Conservation (phyloP, 2,797 vertebrate genomes). For the Lagocephalus sceleratus region DNA sequence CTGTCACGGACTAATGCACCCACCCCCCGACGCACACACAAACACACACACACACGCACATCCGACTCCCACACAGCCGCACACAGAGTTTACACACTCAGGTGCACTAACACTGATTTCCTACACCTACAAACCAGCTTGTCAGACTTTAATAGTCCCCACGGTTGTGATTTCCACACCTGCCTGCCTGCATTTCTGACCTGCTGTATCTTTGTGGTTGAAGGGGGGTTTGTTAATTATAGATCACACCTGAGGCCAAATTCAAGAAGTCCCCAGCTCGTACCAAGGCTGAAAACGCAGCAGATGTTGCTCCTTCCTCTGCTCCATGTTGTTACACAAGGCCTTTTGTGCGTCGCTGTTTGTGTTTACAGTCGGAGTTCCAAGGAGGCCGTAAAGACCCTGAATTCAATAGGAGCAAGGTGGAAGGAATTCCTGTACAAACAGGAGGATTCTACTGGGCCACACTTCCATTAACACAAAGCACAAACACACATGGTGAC, state of each 20-base stretch:
- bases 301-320: constrained; percentile 36
- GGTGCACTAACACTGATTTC: constrained; percentile 4
- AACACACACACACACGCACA: constrained; percentile 34
- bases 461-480: constrained; percentile 55
- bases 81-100: constrained; percentile 21
- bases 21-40: constrained; percentile 58
- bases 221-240: too few relatives aligned
- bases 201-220: constrained; percentile 7
- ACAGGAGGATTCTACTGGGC: constrained; percentile 43
- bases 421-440: constrained; percentile 71
- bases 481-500: constrained; percentile 45
- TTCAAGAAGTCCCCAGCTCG: constrained; percentile 6
- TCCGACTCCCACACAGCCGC: constrained; percentile 39
- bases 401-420: constrained; percentile 51
- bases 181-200: not conserved
- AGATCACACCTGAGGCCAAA: not conserved
- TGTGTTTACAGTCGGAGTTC: constrained; percentile 69
- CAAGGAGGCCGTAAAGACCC: constrained; percentile 61
- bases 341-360: constrained; percentile 56
- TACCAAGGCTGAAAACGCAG: constrained; percentile 33
- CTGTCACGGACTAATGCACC: constrained; percentile 74
- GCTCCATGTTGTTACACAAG: constrained; percentile 20
- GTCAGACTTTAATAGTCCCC: constrained; percentile 17
- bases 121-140: constrained; percentile 8
- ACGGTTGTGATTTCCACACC: not conserved